These are phyloP conservation scores for Aporrectodea caliginosa DNA, from an alignment of 1,140 invertebrate species.

Conservation along the genomic window DNA sequence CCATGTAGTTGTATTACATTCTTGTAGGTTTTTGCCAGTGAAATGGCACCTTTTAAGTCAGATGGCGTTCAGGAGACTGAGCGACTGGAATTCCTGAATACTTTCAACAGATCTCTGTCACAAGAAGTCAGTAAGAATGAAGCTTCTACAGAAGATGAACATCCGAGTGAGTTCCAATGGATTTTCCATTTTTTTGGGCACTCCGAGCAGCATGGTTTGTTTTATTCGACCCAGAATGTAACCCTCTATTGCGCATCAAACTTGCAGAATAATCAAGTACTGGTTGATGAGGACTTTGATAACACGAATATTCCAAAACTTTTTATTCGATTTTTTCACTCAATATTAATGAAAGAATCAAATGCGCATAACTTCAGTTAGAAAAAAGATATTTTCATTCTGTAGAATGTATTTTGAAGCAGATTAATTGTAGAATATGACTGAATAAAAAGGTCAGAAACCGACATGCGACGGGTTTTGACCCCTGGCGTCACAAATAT, in stretches of 20 bases:
- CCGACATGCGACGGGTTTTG: too few species aligned
- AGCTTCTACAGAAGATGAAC: not conserved
- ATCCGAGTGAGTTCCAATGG: not conserved
- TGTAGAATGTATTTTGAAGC: too few species aligned
- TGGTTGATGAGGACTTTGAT: not conserved
- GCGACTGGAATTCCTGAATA: not conserved
- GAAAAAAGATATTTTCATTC: too few species aligned
- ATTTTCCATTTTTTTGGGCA: not conserved
- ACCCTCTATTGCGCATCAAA: not conserved
- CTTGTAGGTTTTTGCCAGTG: not conserved
- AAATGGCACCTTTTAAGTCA: not conserved
- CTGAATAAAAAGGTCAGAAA: too few species aligned
- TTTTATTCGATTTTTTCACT: too few species aligned
- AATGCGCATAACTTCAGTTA: too few species aligned
- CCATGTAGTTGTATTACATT: too few species aligned
- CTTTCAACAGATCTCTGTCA: not conserved
- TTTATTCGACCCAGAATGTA: not conserved
- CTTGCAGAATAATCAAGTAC: not conserved
- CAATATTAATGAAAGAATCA: too few species aligned
- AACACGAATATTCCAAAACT: too few species aligned
- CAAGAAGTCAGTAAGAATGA: not conserved
- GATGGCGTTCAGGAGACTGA: not conserved
- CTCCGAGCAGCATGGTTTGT: not conserved
- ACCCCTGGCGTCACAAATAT: too few species aligned
- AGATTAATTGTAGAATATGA: too few species aligned